Evolutionary conservation across 2,888 invertebrate species (phyloP).

Genomic region (Dermolepida albohirtum): DNA sequence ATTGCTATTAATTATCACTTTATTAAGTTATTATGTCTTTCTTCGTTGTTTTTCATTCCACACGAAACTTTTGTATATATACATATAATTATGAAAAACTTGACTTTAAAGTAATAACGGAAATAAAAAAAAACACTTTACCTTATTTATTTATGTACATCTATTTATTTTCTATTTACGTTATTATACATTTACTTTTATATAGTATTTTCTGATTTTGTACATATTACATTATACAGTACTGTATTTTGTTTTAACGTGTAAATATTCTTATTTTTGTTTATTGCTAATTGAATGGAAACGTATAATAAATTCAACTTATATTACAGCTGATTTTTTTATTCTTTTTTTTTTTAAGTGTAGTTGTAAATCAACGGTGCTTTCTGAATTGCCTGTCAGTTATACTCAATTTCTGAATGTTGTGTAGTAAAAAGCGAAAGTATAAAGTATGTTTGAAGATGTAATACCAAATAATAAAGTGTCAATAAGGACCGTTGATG

Average conservation of each 20-base stretch:
- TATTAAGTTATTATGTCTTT: slow-evolving; percentile 16
- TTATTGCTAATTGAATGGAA: slow-evolving; percentile 13
- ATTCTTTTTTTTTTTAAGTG: slow-evolving; percentile 12
- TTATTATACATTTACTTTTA: slow-evolving; percentile 10
- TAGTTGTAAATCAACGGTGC: slow-evolving; percentile 22
- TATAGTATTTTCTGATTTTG: slow-evolving; percentile 16
- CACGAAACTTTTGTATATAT: slow-evolving; percentile 5
- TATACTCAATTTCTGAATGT: too few species aligned
- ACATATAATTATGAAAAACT: slow-evolving; percentile 5
- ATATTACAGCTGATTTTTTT: background rate
- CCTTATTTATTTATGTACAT: slow-evolving; percentile 24
- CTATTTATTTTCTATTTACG: slow-evolving; percentile 25
- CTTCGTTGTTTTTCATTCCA: slow-evolving; percentile 18
- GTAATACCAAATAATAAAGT: too few species aligned
- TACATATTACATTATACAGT: slow-evolving; percentile 4
- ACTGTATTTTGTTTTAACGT: slow-evolving; percentile 2
- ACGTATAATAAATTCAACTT: background rate
- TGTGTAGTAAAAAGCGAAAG: too few species aligned
- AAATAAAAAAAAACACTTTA: slow-evolving; percentile 8
- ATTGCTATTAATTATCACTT: slow-evolving; percentile 4
- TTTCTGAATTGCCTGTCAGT: slow-evolving; percentile 3
- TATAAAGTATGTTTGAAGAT: too few species aligned
- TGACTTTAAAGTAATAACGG: slow-evolving; percentile 10
- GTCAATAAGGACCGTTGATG: too few species aligned
- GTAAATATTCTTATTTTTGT: slow-evolving; percentile 16